Evolutionary conservation across 2,113 vertebrate genomes (phyloP).

Genomic region (Mormoops blainvillei): DNA sequence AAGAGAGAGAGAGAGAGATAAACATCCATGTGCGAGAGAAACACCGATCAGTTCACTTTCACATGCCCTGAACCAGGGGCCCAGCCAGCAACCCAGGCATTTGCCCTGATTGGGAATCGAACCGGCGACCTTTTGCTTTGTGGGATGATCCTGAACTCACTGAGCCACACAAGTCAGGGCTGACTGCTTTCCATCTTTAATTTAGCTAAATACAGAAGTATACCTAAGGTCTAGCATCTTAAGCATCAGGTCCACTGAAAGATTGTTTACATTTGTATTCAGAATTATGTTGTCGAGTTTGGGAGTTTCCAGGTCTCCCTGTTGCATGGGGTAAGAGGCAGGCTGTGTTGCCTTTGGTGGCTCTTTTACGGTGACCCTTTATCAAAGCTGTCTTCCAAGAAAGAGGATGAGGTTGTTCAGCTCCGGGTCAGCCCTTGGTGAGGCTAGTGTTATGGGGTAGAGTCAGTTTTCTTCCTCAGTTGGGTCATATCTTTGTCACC

Average conservation of each 20-base stretch:
- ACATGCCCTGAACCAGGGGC: too few relatives aligned
- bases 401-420: background rate
- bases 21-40: too few relatives aligned
- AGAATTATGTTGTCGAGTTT: background rate
- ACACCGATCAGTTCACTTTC: too few relatives aligned
- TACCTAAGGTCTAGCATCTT: background rate
- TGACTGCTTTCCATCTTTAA: background rate
- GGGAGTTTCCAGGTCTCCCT: background rate
- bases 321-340: background rate
- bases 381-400: background rate
- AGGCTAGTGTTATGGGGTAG: background rate
- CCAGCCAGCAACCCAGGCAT: too few relatives aligned
- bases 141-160: too few relatives aligned
- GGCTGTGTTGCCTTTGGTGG: background rate
- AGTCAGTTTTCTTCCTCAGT: background rate
- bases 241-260: background rate
- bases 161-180: too few relatives aligned
- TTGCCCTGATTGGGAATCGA: too few relatives aligned
- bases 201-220: background rate
- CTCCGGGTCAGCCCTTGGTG: background rate
- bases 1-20: too few relatives aligned
- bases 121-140: too few relatives aligned
- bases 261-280: background rate
- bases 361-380: fast-evolving
- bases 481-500: background rate